Evolutionary conservation across 2,888 invertebrate genomes (phyloP), one percentile per base, ranked within the genome.

Genomic region (Drosophila mercatorum): DNA sequence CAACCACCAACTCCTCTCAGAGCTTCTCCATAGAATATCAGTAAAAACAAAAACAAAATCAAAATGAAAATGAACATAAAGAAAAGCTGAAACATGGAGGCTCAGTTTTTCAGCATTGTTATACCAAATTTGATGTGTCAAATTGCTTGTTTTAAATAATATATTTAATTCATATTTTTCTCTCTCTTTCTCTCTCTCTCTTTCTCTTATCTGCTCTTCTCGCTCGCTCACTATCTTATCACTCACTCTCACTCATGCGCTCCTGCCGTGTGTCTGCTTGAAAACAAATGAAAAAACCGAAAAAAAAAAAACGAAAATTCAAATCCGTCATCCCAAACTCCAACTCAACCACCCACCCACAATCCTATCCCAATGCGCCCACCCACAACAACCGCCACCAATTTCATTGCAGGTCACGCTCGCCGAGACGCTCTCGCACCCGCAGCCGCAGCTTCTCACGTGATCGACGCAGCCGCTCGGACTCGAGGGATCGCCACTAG

Each of bases 401-500:
- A 52, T 81, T 57, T 90, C 73, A 63, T 92, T 92, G 60, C 91
- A 93, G 93, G 88, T 93, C 93, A 62, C 91, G 93, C 38, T 92
- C 93, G 3, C 93, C 93, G 57, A 84, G 93, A 58, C 92, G 93
- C 22, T 91, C 93, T 4, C 88, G 93, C 70, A 91, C 94, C 73
- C 93, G 94, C 74, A 94, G 94, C 51, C 91, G 94, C 75, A 94
- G 94, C 79, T 93, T 94, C 80, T 94, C 94, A 79, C 92, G 94
- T 71, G 94, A 94, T 88, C 93, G 94, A 80, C 93, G 94, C 76
- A 94, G 94, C 91, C 93, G 94, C 79, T 94, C 94, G 59, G 94
- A 94, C 84, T 94, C 94, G 31, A 93, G 94, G 80, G 94, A 94
- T 90, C 94, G 94, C 63, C 94, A 94, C 87, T 94, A 93, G 90